These are phyloP conservation scores for Chrosomus eos DNA, from an alignment of 2,797 vertebrate species.

Conservation along the genomic window DNA sequence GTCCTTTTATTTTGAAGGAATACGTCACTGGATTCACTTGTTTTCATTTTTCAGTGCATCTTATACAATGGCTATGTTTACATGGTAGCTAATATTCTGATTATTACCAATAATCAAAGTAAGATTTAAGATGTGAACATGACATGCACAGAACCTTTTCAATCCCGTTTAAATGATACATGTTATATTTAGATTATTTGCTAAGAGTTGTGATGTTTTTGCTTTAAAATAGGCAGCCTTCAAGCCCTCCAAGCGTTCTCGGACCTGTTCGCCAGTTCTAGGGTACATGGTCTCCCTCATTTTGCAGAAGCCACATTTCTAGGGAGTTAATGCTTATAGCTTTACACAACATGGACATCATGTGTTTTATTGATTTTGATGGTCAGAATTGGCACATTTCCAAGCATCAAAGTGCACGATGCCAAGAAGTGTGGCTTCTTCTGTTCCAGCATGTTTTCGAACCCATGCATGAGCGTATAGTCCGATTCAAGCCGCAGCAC, in stretches of 20 bases:
- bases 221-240: constrained; percentile 30
- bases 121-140: not conserved
- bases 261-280: constrained; percentile 7
- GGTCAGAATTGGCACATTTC: not conserved
- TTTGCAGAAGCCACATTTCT: constrained; percentile 1
- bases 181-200: not conserved
- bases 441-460: constrained; percentile 26
- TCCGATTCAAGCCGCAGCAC: not conserved
- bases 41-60: not conserved
- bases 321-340: not conserved
- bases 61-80: constrained; percentile 18
- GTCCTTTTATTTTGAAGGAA: not conserved
- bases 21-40: not conserved
- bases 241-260: not conserved
- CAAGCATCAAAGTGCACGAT: not conserved
- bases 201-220: constrained; percentile 20
- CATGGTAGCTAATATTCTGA: not conserved
- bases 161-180: not conserved
- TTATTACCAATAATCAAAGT: not conserved
- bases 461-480: constrained; percentile 4
- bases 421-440: constrained; percentile 7
- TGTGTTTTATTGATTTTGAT: constrained; percentile 11
- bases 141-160: not conserved
- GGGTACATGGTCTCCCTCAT: constrained; percentile 26
- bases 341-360: not conserved